Percentiles rank a stretch among this genome's conserved stretches.
Conservation (phyloP, 1,140 invertebrate species). For the Thereuonema tuberculata region DNA sequence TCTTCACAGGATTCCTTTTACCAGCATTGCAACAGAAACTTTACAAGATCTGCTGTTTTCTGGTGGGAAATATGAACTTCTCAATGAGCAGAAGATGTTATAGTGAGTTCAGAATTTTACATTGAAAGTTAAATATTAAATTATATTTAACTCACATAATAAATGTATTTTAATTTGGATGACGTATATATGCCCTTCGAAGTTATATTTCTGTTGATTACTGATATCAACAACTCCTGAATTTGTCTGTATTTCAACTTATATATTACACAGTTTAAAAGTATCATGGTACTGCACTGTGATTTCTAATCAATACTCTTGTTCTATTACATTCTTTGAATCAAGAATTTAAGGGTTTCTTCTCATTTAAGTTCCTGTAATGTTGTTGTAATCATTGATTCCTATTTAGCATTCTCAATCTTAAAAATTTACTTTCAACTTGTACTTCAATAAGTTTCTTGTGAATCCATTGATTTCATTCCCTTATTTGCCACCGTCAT, state of each 20-base stretch:
- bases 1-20: conserved; percentile 74
- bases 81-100: not conserved
- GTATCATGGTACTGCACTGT: too few relatives aligned
- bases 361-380: too few relatives aligned
- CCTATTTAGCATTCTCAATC: too few relatives aligned
- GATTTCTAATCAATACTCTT: too few relatives aligned
- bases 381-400: too few relatives aligned
- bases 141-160: too few relatives aligned
- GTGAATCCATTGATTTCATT: too few relatives aligned
- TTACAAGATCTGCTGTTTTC: conserved; percentile 46
- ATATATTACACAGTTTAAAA: not conserved
- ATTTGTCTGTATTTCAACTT: not conserved
- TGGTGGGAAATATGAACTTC: conserved; percentile 6
- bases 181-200: not conserved
- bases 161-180: not conserved
- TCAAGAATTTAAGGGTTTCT: too few relatives aligned
- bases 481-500: too few relatives aligned
- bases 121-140: not conserved
- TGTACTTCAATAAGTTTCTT: too few relatives aligned
- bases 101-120: not conserved
- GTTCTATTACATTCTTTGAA: too few relatives aligned
- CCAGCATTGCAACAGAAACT: conserved; percentile 73
- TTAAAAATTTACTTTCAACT: too few relatives aligned
- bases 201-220: not conserved
- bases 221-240: not conserved